Percentiles rank a stretch among this genome's conserved stretches.
Evolutionary conservation across 2,888 invertebrate species (phyloP).

Genomic region (Drosophila yooni): DNA sequence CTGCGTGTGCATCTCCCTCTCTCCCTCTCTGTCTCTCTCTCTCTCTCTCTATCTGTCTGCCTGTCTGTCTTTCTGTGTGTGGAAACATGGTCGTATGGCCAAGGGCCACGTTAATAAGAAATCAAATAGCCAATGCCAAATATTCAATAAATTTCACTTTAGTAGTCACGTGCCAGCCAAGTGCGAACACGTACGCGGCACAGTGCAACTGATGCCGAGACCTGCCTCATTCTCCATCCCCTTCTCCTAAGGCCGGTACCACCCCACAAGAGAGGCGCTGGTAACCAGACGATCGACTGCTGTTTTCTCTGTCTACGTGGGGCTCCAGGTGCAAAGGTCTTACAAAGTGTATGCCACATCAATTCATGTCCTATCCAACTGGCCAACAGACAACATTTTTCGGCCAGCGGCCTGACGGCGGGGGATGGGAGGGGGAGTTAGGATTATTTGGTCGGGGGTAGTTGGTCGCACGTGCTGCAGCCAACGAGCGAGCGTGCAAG

Average conservation of each 20-base stretch:
- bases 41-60: background rate
- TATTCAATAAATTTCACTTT: constrained; percentile 81
- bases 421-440: background rate
- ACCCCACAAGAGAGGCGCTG: background rate
- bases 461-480: constrained; percentile 52
- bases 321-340: constrained; percentile 72
- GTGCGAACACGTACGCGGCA: constrained; percentile 78
- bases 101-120: constrained; percentile 74
- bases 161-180: constrained; percentile 78
- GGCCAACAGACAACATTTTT: constrained; percentile 68
- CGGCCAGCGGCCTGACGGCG: background rate
- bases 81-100: constrained; percentile 7
- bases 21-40: background rate
- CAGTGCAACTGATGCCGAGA: constrained; percentile 76
- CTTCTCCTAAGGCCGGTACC: background rate
- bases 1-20: background rate
- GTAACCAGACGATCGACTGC: constrained; percentile 17
- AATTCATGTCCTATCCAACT: constrained; percentile 72
- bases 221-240: background rate
- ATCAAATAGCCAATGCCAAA: constrained; percentile 81
- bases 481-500: constrained; percentile 2
- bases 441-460: background rate
- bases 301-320: constrained; percentile 43
- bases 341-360: constrained; percentile 72
- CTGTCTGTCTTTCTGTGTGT: constrained; percentile 6